Percentiles rank a stretch among this genome's conserved stretches.
phyloP scores from a whole-genome alignment of 2,888 invertebrate genomes.

The Eurytoma californica region DNA sequence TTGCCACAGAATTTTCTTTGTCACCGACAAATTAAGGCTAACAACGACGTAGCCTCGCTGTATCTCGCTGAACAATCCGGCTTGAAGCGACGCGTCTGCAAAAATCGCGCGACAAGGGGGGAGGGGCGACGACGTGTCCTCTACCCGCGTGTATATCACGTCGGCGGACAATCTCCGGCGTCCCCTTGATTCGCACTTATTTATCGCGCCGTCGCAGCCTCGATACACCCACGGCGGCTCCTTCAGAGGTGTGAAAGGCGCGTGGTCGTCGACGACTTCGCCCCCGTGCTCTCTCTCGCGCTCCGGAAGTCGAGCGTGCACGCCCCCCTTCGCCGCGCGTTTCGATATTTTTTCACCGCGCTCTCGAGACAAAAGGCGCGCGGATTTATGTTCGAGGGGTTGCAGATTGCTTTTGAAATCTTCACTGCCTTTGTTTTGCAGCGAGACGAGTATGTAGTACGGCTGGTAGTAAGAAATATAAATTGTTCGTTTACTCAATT shows the following conservation, averaged over 20 bases:
- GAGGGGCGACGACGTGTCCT: neutral
- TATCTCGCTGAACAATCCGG: too few species aligned
- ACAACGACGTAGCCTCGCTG: too few species aligned
- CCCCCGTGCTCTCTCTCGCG: conserved; percentile 9
- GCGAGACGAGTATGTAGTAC: too few species aligned
- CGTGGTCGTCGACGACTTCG: conserved; percentile 20
- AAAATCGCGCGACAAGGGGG: too few species aligned
- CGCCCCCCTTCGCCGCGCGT: neutral
- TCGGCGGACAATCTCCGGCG: conserved; percentile 9
- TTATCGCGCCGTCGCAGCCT: neutral
- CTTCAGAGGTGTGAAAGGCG: conserved; percentile 32
- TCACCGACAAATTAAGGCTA: too few species aligned
- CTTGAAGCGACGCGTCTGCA: too few species aligned
- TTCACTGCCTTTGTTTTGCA: too few species aligned
- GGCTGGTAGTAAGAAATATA: too few species aligned
- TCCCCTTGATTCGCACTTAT: conserved; percentile 12
- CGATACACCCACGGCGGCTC: conserved; percentile 35
- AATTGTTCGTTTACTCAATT: too few species aligned
- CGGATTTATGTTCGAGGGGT: neutral
- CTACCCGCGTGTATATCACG: conserved; percentile 28
- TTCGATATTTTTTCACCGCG: neutral
- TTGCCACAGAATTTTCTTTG: too few species aligned
- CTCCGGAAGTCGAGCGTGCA: conserved; percentile 26
- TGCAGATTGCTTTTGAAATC: neutral
- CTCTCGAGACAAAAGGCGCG: neutral